Percentiles rank a stretch among this genome's conserved stretches.
phyloP scores from a whole-genome alignment of 1,140 invertebrate genomes.

The Drosophila saltans region DNA sequence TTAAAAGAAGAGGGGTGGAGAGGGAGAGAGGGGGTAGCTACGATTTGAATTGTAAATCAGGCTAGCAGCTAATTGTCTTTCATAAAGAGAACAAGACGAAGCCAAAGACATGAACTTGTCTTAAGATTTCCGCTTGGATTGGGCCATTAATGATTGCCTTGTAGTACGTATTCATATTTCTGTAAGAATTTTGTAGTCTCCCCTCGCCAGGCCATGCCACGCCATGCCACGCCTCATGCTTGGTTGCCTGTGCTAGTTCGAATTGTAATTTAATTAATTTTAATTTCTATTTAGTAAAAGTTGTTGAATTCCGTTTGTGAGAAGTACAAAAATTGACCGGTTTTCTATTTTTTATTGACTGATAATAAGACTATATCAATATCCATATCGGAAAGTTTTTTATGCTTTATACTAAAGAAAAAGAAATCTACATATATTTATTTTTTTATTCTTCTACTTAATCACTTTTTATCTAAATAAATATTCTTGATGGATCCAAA shows the following conservation, averaged over 20 bases:
- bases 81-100: neutral
- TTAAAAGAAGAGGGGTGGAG: neutral
- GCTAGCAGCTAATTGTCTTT: conserved; percentile 27
- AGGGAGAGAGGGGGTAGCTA: neutral
- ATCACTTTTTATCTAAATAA: too few species aligned
- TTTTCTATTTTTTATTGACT: too few species aligned
- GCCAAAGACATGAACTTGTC: conserved; percentile 44
- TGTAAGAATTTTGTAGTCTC: neutral
- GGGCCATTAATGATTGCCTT: conserved; percentile 77
- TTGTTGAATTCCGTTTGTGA: too few species aligned
- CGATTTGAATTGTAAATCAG: conserved; percentile 28
- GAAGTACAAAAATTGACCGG: too few species aligned
- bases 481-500: too few species aligned
- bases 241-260: neutral
- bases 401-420: too few species aligned
- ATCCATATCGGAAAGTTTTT: too few species aligned
- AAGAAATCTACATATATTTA: too few species aligned
- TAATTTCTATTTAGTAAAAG: too few species aligned
- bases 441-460: too few species aligned
- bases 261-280: conserved; percentile 8
- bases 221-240: neutral
- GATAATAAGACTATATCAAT: too few species aligned
- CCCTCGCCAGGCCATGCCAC: neutral
- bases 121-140: conserved; percentile 78
- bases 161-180: conserved; percentile 5